These are phyloP conservation scores for Contarinia nasturtii DNA, from an alignment of 1,140 invertebrate genomes.

Conservation along the genomic window DNA sequence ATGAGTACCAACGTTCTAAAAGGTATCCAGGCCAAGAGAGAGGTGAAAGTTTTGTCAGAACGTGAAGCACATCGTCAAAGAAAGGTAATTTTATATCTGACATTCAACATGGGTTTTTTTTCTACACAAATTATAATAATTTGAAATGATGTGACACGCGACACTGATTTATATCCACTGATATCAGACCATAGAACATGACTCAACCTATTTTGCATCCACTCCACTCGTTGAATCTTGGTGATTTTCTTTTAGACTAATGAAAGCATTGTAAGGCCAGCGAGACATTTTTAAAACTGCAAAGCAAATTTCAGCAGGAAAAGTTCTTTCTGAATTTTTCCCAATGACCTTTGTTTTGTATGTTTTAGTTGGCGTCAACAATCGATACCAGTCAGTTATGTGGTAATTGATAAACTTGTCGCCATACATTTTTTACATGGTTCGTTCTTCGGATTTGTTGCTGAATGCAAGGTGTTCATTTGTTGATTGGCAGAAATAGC, in stretches of 20 bases:
- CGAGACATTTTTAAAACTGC: constrained; percentile 12
- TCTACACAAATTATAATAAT: not conserved
- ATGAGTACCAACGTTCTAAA: constrained; percentile 43
- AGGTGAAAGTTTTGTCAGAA: constrained; percentile 36
- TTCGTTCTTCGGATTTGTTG: constrained; percentile 11
- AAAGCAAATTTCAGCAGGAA: not conserved
- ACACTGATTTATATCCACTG: constrained; percentile 8
- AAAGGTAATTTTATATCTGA: constrained; percentile 27
- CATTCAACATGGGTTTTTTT: not conserved
- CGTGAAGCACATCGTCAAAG: constrained; percentile 34
- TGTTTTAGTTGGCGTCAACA: not conserved
- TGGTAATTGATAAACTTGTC: constrained; percentile 12
- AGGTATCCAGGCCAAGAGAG: constrained; percentile 42
- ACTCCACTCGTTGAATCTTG: constrained; percentile 23
- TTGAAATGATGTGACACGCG: constrained; percentile 17
- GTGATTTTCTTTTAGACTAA: constrained; percentile 9
- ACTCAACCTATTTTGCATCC: not conserved
- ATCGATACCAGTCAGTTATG: not conserved
- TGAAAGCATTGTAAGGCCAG: constrained; percentile 19
- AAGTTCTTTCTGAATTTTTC: too few relatives aligned
- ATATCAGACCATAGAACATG: not conserved
- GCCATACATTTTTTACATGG: constrained; percentile 4
- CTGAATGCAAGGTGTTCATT: constrained; percentile 5
- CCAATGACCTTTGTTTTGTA: too few relatives aligned
- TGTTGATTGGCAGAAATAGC: too few relatives aligned